These are phyloP conservation scores for Catocala nupta DNA, from an alignment of 2,888 invertebrate genomes.

Conservation along the genomic window DNA sequence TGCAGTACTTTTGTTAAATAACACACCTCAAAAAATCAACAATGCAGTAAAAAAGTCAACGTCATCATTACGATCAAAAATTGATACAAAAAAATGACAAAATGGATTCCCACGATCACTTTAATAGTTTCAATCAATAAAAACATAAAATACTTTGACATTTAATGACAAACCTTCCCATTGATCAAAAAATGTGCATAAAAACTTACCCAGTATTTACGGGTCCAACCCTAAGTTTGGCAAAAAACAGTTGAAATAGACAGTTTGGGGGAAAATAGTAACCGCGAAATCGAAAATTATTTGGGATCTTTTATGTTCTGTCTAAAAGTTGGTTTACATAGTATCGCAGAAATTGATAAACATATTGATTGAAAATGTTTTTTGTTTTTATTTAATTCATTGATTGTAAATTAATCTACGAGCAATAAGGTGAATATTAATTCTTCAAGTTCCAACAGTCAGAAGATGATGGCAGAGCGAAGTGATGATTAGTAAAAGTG, in stretches of 20 bases:
- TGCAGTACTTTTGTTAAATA: background rate
- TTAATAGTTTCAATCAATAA: conserved; percentile 71
- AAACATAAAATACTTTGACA: conserved; percentile 84
- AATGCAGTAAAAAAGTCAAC: conserved; percentile 65
- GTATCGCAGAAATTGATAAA: no score
- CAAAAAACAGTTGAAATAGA: conserved; percentile 61
- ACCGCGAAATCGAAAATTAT: conserved; percentile 73
- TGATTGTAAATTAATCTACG: no score
- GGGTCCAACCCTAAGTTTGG: conserved; percentile 62
- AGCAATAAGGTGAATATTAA: no score
- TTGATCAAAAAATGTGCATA: conserved; percentile 59
- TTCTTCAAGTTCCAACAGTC: no score
- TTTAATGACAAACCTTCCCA: conserved; percentile 77
- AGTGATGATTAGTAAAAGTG: no score
- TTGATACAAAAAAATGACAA: conserved; percentile 40
- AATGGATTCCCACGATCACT: conserved; percentile 74
- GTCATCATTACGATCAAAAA: conserved; percentile 76
- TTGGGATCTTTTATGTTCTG: conserved; percentile 37
- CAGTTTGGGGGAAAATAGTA: conserved; percentile 58
- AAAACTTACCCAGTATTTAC: conserved; percentile 58
- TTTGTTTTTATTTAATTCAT: no score
- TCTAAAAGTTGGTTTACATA: conserved; percentile 30
- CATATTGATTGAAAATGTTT: no score
- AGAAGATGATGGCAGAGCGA: no score
- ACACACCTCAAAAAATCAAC: conserved; percentile 11